These are phyloP conservation scores for Incurvaria masculella DNA, from an alignment of 2,888 invertebrate genomes.

Conservation along the genomic window DNA sequence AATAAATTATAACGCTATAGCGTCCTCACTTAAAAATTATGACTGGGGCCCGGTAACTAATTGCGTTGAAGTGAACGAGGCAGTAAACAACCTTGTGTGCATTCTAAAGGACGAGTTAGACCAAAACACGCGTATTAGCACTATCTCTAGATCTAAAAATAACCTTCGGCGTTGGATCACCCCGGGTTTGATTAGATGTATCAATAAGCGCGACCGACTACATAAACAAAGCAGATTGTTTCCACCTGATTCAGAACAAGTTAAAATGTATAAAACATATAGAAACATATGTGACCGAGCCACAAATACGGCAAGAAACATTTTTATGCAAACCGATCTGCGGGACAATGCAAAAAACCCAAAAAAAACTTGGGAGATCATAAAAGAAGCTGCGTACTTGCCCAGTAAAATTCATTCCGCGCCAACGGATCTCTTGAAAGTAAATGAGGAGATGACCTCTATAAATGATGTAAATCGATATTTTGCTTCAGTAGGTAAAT, in stretches of 20 bases:
- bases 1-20: not conserved
- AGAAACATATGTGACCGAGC: slow-evolving; percentile 1
- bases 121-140: not conserved
- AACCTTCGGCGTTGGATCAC: slow-evolving; percentile 2
- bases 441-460: not conserved
- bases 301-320: not conserved
- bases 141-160: not conserved
- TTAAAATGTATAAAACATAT: slow-evolving; percentile 1
- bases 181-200: not conserved
- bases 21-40: not conserved
- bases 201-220: not conserved
- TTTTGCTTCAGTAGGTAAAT: not conserved
- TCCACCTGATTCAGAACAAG: not conserved
- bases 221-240: not conserved
- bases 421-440: not conserved
- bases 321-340: not conserved
- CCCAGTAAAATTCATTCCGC: not conserved
- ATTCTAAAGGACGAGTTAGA: not conserved
- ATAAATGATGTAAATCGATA: not conserved
- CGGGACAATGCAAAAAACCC: not conserved
- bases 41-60: not conserved
- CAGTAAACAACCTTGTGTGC: not conserved
- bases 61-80: not conserved
- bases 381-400: not conserved
- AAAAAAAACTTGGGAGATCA: not conserved